These are phyloP conservation scores for Acropternis orthonyx DNA, from an alignment of 2,797 vertebrate species.

Conservation along the genomic window DNA sequence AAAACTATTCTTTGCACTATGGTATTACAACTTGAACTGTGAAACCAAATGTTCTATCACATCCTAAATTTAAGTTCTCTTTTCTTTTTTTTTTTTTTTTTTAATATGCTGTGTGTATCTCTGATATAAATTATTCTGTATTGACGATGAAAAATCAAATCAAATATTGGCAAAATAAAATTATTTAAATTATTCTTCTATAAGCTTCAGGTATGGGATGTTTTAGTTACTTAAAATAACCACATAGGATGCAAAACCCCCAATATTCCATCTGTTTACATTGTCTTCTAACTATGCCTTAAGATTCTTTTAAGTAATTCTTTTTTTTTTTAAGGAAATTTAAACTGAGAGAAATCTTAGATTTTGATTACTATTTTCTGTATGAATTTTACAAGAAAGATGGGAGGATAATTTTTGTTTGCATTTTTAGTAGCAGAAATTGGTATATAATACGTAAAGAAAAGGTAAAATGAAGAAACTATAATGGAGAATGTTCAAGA, in stretches of 20 bases:
- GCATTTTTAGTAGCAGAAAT: neutral
- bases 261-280: neutral
- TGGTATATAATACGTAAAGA: neutral
- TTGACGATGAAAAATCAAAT: neutral
- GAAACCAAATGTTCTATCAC: neutral
- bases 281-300: neutral
- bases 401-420: accelerated
- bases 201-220: neutral
- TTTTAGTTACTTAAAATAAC: neutral
- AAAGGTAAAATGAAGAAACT: neutral
- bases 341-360: neutral
- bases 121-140: neutral
- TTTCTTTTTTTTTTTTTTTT: neutral
- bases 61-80: neutral
- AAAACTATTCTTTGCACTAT: neutral
- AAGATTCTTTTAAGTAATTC: neutral
- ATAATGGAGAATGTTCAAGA: neutral
- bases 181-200: neutral
- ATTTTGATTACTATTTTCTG: neutral
- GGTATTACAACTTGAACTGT: neutral
- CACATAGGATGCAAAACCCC: neutral
- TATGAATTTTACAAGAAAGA: accelerated
- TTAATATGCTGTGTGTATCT: neutral
- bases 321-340: accelerated
- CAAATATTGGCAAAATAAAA: neutral